A percentile compares a stretch with the other conserved stretches of the same genome.
Evolutionary conservation across 2,113 vertebrate species (phyloP).

Genomic region (Tenrec ecaudatus): DNA sequence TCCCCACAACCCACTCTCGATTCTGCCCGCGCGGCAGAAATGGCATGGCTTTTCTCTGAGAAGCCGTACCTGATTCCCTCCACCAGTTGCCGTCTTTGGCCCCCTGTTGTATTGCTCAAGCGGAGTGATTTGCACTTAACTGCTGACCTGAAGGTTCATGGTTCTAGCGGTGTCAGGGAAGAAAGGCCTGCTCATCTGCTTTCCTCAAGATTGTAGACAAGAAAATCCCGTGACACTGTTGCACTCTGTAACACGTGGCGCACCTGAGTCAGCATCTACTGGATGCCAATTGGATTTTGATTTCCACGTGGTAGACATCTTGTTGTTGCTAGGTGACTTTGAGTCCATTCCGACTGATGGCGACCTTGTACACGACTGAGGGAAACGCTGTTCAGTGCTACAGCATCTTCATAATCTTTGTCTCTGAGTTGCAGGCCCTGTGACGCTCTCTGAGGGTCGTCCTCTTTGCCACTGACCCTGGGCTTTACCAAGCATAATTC

Average conservation of each 20-base stretch:
- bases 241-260: not conserved
- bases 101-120: not conserved
- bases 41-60: not conserved
- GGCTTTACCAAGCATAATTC: too few species aligned
- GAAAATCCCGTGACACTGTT: not conserved
- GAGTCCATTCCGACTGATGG: not conserved
- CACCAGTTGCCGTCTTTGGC: not conserved
- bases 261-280: not conserved
- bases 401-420: too few species aligned
- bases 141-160: not conserved
- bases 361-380: not conserved
- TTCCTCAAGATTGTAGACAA: not conserved
- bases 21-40: conserved; percentile 33
- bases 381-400: not conserved
- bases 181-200: not conserved
- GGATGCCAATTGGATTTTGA: not conserved
- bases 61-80: not conserved
- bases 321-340: not conserved
- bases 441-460: not conserved
- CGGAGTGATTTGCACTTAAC: not conserved
- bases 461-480: not conserved
- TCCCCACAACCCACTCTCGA: not conserved
- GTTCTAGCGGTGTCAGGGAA: not conserved
- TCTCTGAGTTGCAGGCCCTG: not conserved
- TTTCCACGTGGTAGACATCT: not conserved